Percentiles rank a stretch among this genome's conserved stretches.
phyloP scores from a whole-genome alignment of 2,113 vertebrate genomes.

The Castor canadensis region DNA sequence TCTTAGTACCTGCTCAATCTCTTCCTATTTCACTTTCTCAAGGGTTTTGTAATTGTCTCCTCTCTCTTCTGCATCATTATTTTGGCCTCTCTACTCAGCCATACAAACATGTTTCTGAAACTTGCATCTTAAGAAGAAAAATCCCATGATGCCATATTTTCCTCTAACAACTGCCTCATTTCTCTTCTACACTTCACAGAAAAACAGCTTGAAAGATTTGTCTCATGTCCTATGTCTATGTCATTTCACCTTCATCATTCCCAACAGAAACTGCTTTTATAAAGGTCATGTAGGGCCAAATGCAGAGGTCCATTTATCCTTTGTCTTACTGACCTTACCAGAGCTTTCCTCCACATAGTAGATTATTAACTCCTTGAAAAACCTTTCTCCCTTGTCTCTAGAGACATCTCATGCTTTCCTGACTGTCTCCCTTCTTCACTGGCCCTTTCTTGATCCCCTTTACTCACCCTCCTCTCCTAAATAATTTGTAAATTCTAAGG shows the following conservation, averaged over 20 bases:
- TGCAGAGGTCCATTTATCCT: neutral
- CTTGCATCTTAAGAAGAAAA: neutral
- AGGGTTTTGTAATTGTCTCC: neutral
- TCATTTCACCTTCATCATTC: neutral
- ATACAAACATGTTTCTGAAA: neutral
- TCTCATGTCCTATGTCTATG: neutral
- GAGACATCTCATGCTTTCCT: neutral
- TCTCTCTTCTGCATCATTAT: neutral
- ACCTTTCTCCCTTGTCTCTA: neutral
- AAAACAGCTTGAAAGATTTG: neutral
- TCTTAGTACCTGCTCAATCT: neutral
- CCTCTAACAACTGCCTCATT: neutral
- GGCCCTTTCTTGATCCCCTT: neutral
- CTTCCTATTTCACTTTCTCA: neutral
- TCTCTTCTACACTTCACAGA: neutral
- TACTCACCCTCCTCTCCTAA: neutral
- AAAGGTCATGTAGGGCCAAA: neutral
- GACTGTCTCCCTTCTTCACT: neutral
- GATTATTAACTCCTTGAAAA: neutral
- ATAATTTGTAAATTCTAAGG: neutral
- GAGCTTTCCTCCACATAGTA: neutral
- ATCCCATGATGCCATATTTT: neutral
- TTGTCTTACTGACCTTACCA: neutral
- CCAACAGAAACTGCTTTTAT: neutral
- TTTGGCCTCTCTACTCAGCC: neutral